Conservation (phyloP, 2,888 invertebrate genomes). For the Lasius fuliginosus region DNA sequence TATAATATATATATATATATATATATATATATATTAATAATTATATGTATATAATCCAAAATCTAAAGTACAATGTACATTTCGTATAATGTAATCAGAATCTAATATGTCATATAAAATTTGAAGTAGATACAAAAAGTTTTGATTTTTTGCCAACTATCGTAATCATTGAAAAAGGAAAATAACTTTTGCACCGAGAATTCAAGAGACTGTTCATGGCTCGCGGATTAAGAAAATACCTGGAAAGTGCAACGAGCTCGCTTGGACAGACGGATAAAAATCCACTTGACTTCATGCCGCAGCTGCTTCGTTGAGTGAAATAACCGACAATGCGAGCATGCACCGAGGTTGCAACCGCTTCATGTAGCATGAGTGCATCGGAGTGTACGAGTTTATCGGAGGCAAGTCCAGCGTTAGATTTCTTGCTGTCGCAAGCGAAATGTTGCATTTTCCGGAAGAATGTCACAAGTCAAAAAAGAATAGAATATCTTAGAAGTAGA, state of each 20-base stretch:
- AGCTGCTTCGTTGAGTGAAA: constrained; percentile 31
- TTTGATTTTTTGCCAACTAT: too few relatives aligned
- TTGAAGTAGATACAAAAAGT: not conserved
- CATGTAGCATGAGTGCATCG: constrained; percentile 23
- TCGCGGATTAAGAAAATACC: constrained; percentile 43
- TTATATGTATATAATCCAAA: too few relatives aligned
- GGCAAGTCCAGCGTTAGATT: constrained; percentile 26
- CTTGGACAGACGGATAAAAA: constrained; percentile 39
- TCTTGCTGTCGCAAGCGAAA: constrained; percentile 13
- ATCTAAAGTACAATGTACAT: too few relatives aligned
- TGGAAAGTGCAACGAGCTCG: constrained; percentile 2
- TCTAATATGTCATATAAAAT: not conserved
- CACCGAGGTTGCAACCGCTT: constrained; percentile 25
- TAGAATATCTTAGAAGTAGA: not conserved
- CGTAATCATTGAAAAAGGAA: not conserved
- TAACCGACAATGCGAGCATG: constrained; percentile 21
- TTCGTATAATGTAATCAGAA: not conserved
- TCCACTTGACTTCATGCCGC: constrained; percentile 47
- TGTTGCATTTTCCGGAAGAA: not conserved
- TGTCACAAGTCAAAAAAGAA: not conserved
- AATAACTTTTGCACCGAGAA: not conserved
- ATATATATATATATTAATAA: too few relatives aligned
- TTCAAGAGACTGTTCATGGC: not conserved
- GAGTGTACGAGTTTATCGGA: constrained; percentile 29
- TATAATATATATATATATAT: too few relatives aligned